A percentile compares a stretch with the other conserved stretches of the same genome.
Conservation (phyloP, 2,113 vertebrate species). For the Melanostigma gelatinosum region DNA sequence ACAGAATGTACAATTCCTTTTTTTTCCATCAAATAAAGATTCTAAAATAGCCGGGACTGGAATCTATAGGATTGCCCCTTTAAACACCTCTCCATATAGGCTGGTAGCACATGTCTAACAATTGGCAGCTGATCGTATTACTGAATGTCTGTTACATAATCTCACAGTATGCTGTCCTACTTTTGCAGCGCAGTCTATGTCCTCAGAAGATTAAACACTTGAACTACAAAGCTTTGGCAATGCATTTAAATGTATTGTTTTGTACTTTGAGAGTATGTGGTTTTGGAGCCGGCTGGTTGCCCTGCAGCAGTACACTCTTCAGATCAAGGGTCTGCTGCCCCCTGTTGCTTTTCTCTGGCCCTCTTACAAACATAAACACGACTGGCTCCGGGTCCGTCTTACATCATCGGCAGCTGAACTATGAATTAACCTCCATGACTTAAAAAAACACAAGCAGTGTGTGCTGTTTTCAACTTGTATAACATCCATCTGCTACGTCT, state of each 20-base stretch:
- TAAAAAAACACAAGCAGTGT: background rate
- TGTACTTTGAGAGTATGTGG: background rate
- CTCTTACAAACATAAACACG: background rate
- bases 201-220: background rate
- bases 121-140: slow-evolving; percentile 9
- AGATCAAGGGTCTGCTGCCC: slow-evolving; percentile 36
- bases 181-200: background rate
- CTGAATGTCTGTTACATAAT: slow-evolving; percentile 31
- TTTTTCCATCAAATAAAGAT: background rate
- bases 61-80: background rate
- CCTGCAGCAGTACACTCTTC: slow-evolving; percentile 7
- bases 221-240: background rate
- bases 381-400: background rate
- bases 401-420: slow-evolving; percentile 25
- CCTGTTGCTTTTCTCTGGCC: slow-evolving; percentile 29
- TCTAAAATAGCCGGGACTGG: background rate
- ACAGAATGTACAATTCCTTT: background rate
- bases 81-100: slow-evolving; percentile 11
- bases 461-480: background rate
- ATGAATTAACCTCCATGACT: slow-evolving; percentile 12
- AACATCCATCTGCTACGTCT: background rate
- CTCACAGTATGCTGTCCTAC: background rate
- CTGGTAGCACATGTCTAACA: slow-evolving; percentile 4
- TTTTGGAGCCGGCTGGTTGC: background rate
- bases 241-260: background rate